A percentile compares a stretch with the other conserved stretches of the same genome.
Conservation (phyloP, 2,888 invertebrate species). For the Himalopsyche tibetana region DNA sequence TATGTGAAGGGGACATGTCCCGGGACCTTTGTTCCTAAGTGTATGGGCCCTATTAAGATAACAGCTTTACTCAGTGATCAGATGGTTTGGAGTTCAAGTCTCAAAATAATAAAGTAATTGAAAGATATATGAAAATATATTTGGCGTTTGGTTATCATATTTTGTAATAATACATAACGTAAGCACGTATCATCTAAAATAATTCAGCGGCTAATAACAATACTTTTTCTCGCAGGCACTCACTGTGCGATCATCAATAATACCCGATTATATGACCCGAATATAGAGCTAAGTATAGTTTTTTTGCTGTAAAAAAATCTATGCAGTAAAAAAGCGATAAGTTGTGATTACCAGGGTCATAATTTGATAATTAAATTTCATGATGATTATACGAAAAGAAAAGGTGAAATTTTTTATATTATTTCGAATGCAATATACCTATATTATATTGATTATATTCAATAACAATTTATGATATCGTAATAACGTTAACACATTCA, state of each 20-base stretch:
- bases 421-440: not conserved
- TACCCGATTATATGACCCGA: slow-evolving; percentile 20
- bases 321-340: not conserved
- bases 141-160: not conserved
- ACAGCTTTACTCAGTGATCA: no score
- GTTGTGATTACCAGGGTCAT: not conserved
- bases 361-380: not conserved
- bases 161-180: not conserved
- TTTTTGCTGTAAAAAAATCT: not conserved
- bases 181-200: not conserved
- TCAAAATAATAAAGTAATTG: no score
- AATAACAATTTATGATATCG: not conserved
- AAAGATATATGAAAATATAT: not conserved
- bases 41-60: no score
- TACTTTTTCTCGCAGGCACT: not conserved
- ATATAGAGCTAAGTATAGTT: not conserved
- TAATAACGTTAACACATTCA: no score
- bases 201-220: not conserved
- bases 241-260: slow-evolving; percentile 6
- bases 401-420: not conserved
- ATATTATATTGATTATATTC: not conserved
- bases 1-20: no score
- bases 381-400: not conserved
- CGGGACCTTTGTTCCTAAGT: no score
- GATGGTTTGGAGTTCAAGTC: no score